phyloP scores from a whole-genome alignment of 2,797 vertebrate genomes.

The Karalla daura region DNA sequence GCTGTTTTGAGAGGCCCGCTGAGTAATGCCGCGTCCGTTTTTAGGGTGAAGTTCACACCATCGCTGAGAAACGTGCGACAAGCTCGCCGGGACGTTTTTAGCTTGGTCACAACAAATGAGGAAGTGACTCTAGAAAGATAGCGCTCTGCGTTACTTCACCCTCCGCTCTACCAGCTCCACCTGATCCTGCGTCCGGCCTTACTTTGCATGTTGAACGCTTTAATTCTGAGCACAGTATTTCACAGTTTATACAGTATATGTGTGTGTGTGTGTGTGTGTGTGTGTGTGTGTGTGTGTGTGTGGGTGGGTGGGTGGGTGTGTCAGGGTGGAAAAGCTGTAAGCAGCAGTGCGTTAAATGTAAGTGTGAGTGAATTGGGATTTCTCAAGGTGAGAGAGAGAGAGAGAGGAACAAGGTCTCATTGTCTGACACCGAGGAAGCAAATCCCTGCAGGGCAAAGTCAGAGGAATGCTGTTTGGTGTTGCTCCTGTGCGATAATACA shows the following conservation, averaged over 20 bases:
- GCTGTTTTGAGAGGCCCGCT: too few relatives aligned
- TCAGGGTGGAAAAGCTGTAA: not conserved
- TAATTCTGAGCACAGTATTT: too few relatives aligned
- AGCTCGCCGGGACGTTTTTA: too few relatives aligned
- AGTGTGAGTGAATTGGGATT: slow-evolving; percentile 1
- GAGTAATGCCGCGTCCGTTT: too few relatives aligned
- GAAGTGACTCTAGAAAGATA: slow-evolving; percentile 7
- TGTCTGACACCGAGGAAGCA: slow-evolving; percentile 54
- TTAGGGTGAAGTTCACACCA: too few relatives aligned
- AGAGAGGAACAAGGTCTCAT: slow-evolving; percentile 57
- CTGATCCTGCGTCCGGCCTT: too few relatives aligned
- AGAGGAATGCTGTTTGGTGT: slow-evolving; percentile 66
- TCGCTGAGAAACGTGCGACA: too few relatives aligned
- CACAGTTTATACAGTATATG: not conserved
- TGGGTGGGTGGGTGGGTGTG: not conserved
- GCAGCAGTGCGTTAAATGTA: not conserved
- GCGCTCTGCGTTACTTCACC: too few relatives aligned
- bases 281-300: not conserved
- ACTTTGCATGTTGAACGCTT: too few relatives aligned
- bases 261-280: slow-evolving; percentile 2
- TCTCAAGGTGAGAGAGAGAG: not conserved
- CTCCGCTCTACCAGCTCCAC: too few relatives aligned
- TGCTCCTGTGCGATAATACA: slow-evolving; percentile 21
- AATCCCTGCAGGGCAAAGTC: slow-evolving; percentile 49
- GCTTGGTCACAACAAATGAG: not conserved